A percentile compares a stretch with the other conserved stretches of the same genome.
phyloP scores from a whole-genome alignment of 30 jellyfish, hydroid and myxozoan genomes.

The Cassiopea andromeda region DNA sequence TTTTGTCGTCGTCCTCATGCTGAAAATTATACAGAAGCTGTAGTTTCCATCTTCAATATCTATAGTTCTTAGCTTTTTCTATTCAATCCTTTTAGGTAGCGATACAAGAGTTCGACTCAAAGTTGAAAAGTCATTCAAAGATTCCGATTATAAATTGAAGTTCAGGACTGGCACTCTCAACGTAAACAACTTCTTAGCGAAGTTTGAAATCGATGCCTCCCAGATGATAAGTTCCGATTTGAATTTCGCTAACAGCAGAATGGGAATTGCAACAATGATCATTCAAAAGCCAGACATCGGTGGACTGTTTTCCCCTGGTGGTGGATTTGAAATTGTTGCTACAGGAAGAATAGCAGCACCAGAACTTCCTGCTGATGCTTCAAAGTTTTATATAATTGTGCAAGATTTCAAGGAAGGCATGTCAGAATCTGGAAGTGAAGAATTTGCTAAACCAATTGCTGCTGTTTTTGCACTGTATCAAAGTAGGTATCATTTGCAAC shows the following conservation, averaged over 20 bases:
- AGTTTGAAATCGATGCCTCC: neutral
- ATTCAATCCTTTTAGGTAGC: neutral
- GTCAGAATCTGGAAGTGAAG: neutral
- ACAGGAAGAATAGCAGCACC: constrained; percentile 51
- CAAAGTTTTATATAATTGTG: constrained; percentile 11
- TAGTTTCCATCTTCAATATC: no score
- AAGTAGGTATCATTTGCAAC: neutral
- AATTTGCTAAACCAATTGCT: neutral
- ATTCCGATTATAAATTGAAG: neutral
- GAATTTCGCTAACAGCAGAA: neutral
- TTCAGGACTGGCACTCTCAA: neutral
- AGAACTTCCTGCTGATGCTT: constrained; percentile 49
- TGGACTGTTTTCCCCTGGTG: constrained; percentile 33
- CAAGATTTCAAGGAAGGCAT: neutral
- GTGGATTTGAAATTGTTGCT: constrained; percentile 52
- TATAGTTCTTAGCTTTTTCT: no score
- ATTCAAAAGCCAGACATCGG: neutral
- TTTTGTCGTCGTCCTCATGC: no score
- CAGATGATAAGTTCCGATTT: constrained; percentile 10
- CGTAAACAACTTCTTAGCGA: neutral
- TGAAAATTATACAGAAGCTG: no score
- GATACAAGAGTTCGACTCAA: neutral
- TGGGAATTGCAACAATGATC: neutral
- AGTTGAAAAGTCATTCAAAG: neutral
- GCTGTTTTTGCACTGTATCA: constrained; percentile 12